Evolutionary conservation across 2,113 vertebrate genomes (phyloP), one percentile per base, ranked within the genome.

Genomic region (Ochotona princeps): DNA sequence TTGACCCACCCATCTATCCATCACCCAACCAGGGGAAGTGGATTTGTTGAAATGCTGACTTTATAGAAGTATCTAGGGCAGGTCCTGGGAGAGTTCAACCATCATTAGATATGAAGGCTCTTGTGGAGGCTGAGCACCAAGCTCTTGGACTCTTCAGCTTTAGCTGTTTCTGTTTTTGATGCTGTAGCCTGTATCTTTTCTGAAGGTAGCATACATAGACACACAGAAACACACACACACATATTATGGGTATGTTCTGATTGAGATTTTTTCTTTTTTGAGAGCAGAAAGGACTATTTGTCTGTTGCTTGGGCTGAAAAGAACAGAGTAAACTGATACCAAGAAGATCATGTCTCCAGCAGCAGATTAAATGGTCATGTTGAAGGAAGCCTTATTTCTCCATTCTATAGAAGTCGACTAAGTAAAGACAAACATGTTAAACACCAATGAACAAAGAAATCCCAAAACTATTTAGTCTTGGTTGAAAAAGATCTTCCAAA

Each of bases 391-490:
- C 25, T 10, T 78, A n/a, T 21, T 72, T 79, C 60, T 66, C 20
- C 69, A 69, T 51, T 81, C 66, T 73, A 90, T 12, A 49, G 6
- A 66, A 70, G 65, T 94, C 79, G 76, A 20, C 11, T 74, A 87
- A 94, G 51, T 83, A 65, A 93, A 70, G 61, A 65, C 93, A 91
- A 92, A 20, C 87, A 32, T 23, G 23, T 72, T 28, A 49, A 67
- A 30, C 28, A 57, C 17, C 12, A 67, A 44, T 7, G 61, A 63
- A 26, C 38, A 63, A 44, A 14, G 23, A 49, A 23, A 0, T 6
- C 6, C 20, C 2, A 66, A 83, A 66, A 83, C 47, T 79, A 80
- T 88, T 44, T 66, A 73, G 1, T 13, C 1, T 67, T 44, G 10
- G 30, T 6, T 70, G 4, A 20, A 49, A 13, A 83, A 75, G 28